These are phyloP conservation scores for Cyphotilapia sp. DNA, from an alignment of 2,113 vertebrate genomes.

Conservation along the genomic window DNA sequence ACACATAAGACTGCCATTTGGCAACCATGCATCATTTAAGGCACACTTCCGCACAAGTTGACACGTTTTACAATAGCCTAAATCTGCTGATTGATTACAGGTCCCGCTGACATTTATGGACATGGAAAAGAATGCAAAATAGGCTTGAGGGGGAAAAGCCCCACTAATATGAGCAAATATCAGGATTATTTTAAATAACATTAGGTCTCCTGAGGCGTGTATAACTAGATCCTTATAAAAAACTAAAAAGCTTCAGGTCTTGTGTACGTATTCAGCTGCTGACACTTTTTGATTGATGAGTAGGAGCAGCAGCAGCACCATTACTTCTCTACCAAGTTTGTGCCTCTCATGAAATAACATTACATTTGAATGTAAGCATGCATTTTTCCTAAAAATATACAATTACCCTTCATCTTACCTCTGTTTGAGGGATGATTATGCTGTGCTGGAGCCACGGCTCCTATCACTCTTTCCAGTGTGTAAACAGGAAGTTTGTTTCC, in stretches of 20 bases:
- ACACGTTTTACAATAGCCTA: constrained; percentile 31
- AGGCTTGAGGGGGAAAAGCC: neutral
- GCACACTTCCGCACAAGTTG: neutral
- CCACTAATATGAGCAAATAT: constrained; percentile 10
- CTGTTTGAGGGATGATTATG: neutral
- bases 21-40: constrained; percentile 49
- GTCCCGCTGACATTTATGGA: constrained; percentile 36
- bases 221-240: neutral
- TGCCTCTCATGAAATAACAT: neutral
- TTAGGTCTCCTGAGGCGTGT: neutral
- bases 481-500: neutral
- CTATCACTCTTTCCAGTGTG: neutral
- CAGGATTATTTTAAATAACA: neutral
- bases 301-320: neutral
- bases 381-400: neutral
- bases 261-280: neutral
- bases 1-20: constrained; percentile 45
- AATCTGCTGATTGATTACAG: constrained; percentile 21
- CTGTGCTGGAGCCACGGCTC: neutral
- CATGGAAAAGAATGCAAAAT: neutral
- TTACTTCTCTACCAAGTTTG: neutral
- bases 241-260: neutral
- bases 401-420: neutral
- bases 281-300: neutral
- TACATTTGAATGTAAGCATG: neutral